Evolutionary conservation across 2,888 invertebrate genomes (phyloP).

Genomic region (Erebia ligea): DNA sequence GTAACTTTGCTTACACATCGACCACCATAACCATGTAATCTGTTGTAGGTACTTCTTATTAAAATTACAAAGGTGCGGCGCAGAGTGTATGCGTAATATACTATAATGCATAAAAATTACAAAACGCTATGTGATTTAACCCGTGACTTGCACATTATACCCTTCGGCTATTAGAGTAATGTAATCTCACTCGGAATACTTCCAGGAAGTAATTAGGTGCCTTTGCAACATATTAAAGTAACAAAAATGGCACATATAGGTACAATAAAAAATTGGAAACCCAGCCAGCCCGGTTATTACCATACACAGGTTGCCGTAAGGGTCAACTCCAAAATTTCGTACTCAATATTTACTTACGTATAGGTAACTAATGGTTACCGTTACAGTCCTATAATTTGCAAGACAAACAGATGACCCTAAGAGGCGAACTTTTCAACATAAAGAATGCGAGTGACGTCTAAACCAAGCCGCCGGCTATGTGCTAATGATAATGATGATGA

Average conservation of each 20-base stretch:
- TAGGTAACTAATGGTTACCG: no score
- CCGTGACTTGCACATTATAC: slow-evolving; percentile 24
- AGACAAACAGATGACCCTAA: no score
- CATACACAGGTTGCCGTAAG: not conserved
- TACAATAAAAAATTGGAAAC: no score
- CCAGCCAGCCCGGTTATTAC: not conserved
- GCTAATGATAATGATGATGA: no score
- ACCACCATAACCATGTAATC: not conserved
- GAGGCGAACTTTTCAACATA: no score
- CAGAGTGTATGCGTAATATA: slow-evolving; percentile 1
- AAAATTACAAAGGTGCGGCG: slow-evolving; percentile 11
- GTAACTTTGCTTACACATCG: not conserved
- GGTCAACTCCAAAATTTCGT: no score
- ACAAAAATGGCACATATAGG: not conserved
- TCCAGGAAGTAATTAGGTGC: slow-evolving; percentile 9
- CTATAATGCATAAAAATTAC: slow-evolving; percentile 24
- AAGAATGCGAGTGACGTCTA: no score
- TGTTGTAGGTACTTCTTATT: slow-evolving; percentile 6
- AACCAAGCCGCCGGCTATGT: no score
- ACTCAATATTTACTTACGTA: no score
- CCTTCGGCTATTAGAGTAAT: slow-evolving; percentile 10
- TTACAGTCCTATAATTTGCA: no score
- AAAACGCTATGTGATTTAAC: slow-evolving; percentile 27
- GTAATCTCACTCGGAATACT: slow-evolving; percentile 24
- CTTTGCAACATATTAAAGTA: not conserved